phyloP scores from a whole-genome alignment of 2,888 invertebrate species.

The Alloscopus bannaensis region DNA sequence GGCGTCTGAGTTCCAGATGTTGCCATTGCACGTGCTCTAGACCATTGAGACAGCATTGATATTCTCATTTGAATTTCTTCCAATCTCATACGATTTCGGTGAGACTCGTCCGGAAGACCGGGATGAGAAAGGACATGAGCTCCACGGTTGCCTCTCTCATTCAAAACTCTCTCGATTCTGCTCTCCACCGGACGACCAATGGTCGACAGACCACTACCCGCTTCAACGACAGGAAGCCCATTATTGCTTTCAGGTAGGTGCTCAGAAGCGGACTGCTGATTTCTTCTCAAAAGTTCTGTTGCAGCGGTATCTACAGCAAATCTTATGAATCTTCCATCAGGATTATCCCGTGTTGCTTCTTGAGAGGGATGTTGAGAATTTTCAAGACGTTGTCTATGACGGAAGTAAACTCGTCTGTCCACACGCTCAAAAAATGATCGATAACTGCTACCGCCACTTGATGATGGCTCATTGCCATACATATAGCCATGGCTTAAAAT shows the following conservation, averaged over 20 bases:
- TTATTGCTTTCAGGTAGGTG: slow-evolving; percentile 21
- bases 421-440: slow-evolving; percentile 9
- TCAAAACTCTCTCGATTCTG: slow-evolving; percentile 71
- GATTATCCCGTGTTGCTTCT: slow-evolving; percentile 39
- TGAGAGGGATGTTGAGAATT: neutral
- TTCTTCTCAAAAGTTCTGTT: slow-evolving; percentile 54
- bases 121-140: slow-evolving; percentile 42
- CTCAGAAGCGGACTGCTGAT: slow-evolving; percentile 21
- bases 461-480: slow-evolving; percentile 21
- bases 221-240: slow-evolving; percentile 44
- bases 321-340: slow-evolving; percentile 63
- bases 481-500: slow-evolving; percentile 41
- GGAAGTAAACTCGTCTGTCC: slow-evolving; percentile 22
- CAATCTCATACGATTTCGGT: slow-evolving; percentile 49
- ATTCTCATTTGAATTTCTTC: slow-evolving; percentile 67
- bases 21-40: slow-evolving; percentile 51
- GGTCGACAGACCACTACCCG: slow-evolving; percentile 54
- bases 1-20: slow-evolving; percentile 68
- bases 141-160: slow-evolving; percentile 70
- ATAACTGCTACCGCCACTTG: neutral
- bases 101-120: slow-evolving; percentile 11
- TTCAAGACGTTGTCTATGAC: slow-evolving; percentile 27
- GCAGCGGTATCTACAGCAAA: slow-evolving; percentile 70
- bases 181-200: slow-evolving; percentile 69
- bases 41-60: slow-evolving; percentile 58